A percentile compares a stretch with the other conserved stretches of the same genome.
These are phyloP conservation scores for Teleopsis dalmanni DNA, from an alignment of 1,140 invertebrate genomes.

Conservation along the genomic window DNA sequence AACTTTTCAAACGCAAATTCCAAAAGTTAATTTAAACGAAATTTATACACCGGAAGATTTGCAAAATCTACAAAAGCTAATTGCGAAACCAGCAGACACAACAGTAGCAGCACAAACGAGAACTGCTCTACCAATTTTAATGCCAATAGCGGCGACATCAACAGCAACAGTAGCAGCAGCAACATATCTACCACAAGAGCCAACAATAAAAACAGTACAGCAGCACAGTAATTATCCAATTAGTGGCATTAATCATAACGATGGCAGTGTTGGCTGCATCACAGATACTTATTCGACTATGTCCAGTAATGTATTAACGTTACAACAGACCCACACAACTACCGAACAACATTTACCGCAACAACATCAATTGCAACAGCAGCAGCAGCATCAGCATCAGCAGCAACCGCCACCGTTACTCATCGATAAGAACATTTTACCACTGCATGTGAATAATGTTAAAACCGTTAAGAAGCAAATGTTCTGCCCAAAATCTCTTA, in stretches of 20 bases:
- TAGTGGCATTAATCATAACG: constrained; percentile 7
- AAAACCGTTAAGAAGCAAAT: constrained; percentile 16
- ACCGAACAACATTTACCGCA: no score
- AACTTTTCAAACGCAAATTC: background rate
- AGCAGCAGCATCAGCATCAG: background rate
- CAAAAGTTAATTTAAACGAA: background rate
- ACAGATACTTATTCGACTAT: background rate
- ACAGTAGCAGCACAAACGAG: background rate
- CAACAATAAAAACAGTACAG: background rate
- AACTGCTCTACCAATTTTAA: background rate
- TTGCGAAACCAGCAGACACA: constrained; percentile 4
- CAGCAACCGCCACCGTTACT: background rate
- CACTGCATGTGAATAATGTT: constrained; percentile 9
- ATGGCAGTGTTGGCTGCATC: background rate
- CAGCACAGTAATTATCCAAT: constrained; percentile 8
- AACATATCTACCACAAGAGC: background rate
- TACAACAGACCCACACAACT: no score
- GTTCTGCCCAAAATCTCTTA: constrained; percentile 11
- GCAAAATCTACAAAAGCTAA: background rate
- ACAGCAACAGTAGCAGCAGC: background rate
- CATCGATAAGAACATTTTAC: constrained; percentile 10
- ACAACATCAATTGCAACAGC: background rate
- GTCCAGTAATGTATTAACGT: background rate
- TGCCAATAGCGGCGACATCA: background rate
- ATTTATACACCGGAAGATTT: constrained; percentile 1